phyloP scores from a whole-genome alignment of 2,888 invertebrate species.

The Himalopsyche anomala region DNA sequence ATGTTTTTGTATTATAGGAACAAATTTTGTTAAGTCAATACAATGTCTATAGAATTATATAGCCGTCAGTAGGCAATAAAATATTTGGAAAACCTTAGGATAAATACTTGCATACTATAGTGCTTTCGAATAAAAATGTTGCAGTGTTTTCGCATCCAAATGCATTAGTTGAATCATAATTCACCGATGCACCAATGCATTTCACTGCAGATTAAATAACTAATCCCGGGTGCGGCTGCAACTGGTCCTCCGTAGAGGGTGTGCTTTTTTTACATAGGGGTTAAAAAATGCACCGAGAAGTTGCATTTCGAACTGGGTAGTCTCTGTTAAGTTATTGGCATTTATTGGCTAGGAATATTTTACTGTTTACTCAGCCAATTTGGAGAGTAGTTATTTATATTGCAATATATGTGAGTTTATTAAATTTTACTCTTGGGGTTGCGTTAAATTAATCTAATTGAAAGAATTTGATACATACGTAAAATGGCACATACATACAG shows the following conservation, averaged over 20 bases:
- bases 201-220: slow-evolving; percentile 75
- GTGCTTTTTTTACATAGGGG: slow-evolving; percentile 1
- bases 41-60: too few species aligned
- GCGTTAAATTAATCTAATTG: too few species aligned
- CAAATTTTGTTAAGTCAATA: too few species aligned
- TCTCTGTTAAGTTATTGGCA: slow-evolving; percentile 10
- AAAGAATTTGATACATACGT: too few species aligned
- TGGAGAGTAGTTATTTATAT: not conserved
- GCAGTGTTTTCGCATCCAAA: slow-evolving; percentile 69
- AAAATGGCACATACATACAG: too few species aligned
- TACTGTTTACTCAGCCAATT: slow-evolving; percentile 8
- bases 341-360: slow-evolving; percentile 29
- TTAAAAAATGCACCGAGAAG: slow-evolving; percentile 31
- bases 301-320: slow-evolving; percentile 1
- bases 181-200: slow-evolving; percentile 71
- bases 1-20: too few species aligned
- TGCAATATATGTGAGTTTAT: not conserved
- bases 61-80: too few species aligned
- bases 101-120: not conserved
- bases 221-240: slow-evolving; percentile 69
- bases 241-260: slow-evolving; percentile 37
- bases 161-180: slow-evolving; percentile 76
- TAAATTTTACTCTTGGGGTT: not conserved
- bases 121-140: slow-evolving; percentile 52
- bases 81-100: too few species aligned